These are phyloP conservation scores for Callyntrura sp. DNA, from an alignment of 2,888 invertebrate species.

Conservation along the genomic window DNA sequence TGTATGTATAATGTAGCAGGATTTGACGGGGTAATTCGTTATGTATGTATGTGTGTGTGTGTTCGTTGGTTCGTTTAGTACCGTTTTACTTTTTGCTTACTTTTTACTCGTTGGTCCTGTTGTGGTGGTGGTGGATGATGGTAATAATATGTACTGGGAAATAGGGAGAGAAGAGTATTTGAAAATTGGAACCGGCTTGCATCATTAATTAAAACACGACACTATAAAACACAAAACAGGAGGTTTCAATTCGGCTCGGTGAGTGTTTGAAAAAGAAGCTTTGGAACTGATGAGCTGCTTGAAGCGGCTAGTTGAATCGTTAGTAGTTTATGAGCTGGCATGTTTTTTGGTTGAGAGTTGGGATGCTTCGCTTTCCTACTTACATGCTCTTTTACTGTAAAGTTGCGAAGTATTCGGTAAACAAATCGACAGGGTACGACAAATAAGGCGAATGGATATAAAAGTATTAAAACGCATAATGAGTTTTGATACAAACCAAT, in stretches of 20 bases:
- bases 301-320: background rate
- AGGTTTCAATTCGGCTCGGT: constrained; percentile 74
- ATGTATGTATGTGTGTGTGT: constrained; percentile 43
- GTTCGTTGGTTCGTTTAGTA: background rate
- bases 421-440: constrained; percentile 25
- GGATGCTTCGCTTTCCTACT: constrained; percentile 35
- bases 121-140: constrained; percentile 10
- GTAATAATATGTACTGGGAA: constrained; percentile 31
- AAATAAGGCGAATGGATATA: constrained; percentile 25
- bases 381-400: background rate
- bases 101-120: constrained; percentile 40
- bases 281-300: constrained; percentile 48
- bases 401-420: background rate
- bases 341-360: constrained; percentile 45
- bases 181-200: constrained; percentile 78
- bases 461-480: constrained; percentile 46
- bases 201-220: constrained; percentile 79
- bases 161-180: constrained; percentile 61
- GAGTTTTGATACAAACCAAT: constrained; percentile 9
- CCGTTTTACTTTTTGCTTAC: constrained; percentile 24
- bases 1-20: constrained; percentile 58
- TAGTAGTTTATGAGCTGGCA: constrained; percentile 59
- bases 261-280: constrained; percentile 19
- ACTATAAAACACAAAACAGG: constrained; percentile 79
- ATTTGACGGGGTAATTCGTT: constrained; percentile 9